Evolutionary conservation across 2,113 vertebrate genomes (phyloP).

Genomic region (Alexandromys fortis): DNA sequence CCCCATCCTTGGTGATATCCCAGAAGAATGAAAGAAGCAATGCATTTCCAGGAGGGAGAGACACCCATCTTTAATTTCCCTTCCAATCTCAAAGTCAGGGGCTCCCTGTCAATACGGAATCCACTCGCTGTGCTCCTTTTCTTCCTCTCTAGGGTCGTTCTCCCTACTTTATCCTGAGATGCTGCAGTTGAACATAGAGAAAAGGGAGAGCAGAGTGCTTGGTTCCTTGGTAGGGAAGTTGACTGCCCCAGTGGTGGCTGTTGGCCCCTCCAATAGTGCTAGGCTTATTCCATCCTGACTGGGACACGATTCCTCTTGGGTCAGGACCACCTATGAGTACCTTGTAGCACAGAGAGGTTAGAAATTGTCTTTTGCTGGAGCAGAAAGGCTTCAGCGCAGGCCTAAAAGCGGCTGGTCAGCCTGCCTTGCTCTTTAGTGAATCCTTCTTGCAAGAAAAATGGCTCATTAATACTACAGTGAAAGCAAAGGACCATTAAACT

Average conservation of each 20-base stretch:
- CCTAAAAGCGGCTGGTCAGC: slow-evolving; percentile 35
- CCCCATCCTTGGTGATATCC: slow-evolving; percentile 14
- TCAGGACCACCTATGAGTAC: slow-evolving; percentile 15
- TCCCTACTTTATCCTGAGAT: not conserved
- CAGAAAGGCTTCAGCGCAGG: not conserved
- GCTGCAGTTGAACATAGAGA: slow-evolving; percentile 16
- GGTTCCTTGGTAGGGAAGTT: not conserved
- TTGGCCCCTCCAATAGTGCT: not conserved
- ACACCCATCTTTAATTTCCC: not conserved
- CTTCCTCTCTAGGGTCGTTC: not conserved
- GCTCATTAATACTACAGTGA: slow-evolving; percentile 70
- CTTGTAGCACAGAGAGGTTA: slow-evolving; percentile 35
- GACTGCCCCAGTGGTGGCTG: not conserved
- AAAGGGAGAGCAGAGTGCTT: not conserved
- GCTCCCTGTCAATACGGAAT: not conserved
- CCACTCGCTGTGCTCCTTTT: not conserved
- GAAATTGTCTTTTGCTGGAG: slow-evolving; percentile 29
- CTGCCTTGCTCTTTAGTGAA: slow-evolving; percentile 42
- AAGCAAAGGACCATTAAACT: slow-evolving; percentile 71
- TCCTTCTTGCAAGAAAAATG: slow-evolving; percentile 69
- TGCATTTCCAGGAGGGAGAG: slow-evolving; percentile 29
- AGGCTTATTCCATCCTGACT: not conserved
- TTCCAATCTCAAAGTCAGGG: slow-evolving; percentile 16
- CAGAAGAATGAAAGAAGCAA: slow-evolving; percentile 31
- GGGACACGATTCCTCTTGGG: not conserved